Conservation (phyloP, 1,140 invertebrate genomes). For the Sarcophaga bullata region DNA sequence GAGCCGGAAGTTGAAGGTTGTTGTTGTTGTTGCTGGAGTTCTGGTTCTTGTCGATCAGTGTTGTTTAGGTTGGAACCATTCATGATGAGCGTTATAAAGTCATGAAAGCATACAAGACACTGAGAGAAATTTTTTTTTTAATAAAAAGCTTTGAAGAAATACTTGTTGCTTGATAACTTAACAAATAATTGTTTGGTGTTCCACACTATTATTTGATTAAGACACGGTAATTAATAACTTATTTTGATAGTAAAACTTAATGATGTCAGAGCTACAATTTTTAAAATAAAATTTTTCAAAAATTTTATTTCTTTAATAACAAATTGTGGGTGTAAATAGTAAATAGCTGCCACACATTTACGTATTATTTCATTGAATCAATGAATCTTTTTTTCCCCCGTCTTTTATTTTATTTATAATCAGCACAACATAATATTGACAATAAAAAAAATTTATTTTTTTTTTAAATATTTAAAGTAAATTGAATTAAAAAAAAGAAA, state of each 20-base stretch:
- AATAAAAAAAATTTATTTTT: background rate
- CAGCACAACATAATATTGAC: conserved; percentile 2
- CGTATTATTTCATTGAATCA: background rate
- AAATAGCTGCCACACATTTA: too few species aligned
- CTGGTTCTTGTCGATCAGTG: background rate
- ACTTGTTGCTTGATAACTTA: background rate
- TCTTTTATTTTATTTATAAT: background rate
- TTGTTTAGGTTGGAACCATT: conserved; percentile 25
- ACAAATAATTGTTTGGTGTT: too few species aligned
- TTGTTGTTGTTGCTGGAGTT: background rate
- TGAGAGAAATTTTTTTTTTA: background rate
- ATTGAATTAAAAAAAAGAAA: too few species aligned
- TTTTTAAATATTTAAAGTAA: too few species aligned
- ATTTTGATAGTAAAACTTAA: too few species aligned
- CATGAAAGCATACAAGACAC: background rate
- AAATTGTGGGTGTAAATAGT: too few species aligned
- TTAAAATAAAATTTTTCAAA: too few species aligned
- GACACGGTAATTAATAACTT: too few species aligned
- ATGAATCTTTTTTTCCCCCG: background rate
- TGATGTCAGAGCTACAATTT: too few species aligned
- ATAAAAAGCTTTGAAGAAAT: too few species aligned
- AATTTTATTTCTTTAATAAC: too few species aligned
- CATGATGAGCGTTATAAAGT: background rate
- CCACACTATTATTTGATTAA: too few species aligned
- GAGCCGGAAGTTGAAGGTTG: conserved; percentile 42